phyloP scores from a whole-genome alignment of 2,113 vertebrate species.

The Aegotheles bennettii region DNA sequence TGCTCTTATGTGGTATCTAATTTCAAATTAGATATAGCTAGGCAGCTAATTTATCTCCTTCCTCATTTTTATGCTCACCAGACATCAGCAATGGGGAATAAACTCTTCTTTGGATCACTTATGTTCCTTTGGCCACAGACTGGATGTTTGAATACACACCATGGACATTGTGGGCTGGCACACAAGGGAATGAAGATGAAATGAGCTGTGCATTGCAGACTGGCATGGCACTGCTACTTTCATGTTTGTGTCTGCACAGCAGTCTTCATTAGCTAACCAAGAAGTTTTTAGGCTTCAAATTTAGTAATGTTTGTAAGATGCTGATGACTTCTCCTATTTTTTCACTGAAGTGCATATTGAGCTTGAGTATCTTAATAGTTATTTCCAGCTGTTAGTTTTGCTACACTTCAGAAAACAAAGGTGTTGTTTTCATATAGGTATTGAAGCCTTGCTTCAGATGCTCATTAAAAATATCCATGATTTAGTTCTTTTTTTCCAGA shows the following conservation, averaged over 20 bases:
- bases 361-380: neutral
- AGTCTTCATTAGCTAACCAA: neutral
- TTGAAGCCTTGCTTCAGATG: neutral
- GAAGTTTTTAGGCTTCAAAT: neutral
- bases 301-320: neutral
- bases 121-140: neutral
- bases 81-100: neutral
- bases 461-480: neutral
- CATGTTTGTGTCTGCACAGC: neutral
- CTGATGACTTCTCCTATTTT: neutral
- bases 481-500: neutral
- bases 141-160: accelerated
- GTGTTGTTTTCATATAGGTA: neutral
- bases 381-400: neutral
- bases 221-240: neutral
- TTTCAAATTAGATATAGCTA: neutral
- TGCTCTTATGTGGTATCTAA: neutral
- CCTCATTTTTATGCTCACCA: neutral
- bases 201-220: neutral
- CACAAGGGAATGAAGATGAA: neutral
- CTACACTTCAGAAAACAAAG: neutral
- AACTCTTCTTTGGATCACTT: neutral
- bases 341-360: neutral
- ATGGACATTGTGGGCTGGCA: accelerated
- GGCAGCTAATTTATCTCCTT: neutral